phyloP scores from a whole-genome alignment of 2,797 vertebrate species.

The Sphenopsis melanotis region DNA sequence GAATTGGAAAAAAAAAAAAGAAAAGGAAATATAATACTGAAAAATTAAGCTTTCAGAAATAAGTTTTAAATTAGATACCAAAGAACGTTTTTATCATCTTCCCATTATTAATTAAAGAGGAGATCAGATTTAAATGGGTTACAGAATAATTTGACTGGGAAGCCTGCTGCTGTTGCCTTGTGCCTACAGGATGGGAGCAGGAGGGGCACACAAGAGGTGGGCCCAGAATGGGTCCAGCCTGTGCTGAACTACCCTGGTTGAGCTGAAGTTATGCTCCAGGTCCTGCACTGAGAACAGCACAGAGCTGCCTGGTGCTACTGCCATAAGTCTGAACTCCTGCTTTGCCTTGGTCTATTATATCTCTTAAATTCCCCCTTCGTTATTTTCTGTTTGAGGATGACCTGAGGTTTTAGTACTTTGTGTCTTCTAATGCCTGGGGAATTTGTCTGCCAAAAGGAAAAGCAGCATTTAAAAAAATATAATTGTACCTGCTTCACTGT shows the following conservation, averaged over 20 bases:
- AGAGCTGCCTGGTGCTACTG: not conserved
- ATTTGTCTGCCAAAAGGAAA: not conserved
- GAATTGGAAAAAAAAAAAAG: not conserved
- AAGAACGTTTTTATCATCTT: not conserved
- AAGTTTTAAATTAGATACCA: not conserved
- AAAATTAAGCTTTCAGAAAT: conserved; percentile 17
- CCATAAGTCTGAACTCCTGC: not conserved
- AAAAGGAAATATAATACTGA: not conserved
- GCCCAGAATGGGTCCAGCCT: too few relatives aligned
- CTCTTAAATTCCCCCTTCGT: not conserved
- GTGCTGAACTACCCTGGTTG: not conserved
- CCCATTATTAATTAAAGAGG: not conserved
- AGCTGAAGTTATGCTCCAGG: not conserved
- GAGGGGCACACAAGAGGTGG: not conserved
- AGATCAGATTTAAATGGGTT: not conserved
- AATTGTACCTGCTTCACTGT: not conserved
- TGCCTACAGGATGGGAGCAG: not conserved
- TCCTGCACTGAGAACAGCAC: not conserved
- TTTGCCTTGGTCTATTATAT: not conserved
- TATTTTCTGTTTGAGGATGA: not conserved
- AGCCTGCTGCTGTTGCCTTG: not conserved
- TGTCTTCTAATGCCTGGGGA: not conserved
- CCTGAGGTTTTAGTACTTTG: not conserved
- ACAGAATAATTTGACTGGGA: not conserved
- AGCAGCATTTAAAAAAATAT: not conserved